Evolutionary conservation across 2,113 vertebrate species (phyloP).

Genomic region (Tautogolabrus adspersus): DNA sequence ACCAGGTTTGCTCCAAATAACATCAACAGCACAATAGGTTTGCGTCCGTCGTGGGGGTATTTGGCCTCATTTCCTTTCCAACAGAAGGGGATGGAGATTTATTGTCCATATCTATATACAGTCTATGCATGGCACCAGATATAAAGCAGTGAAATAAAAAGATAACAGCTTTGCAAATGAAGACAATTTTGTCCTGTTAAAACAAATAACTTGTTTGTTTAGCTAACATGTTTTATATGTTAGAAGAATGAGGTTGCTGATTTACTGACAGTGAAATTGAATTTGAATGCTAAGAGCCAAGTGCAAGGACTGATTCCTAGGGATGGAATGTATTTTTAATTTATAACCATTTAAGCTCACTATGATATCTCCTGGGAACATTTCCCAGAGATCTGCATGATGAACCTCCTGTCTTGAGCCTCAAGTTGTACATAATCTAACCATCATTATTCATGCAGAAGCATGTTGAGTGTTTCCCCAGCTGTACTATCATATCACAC

Average conservation of each 20-base stretch:
- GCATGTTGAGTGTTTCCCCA: slow-evolving; percentile 61
- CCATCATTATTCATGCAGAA: slow-evolving; percentile 68
- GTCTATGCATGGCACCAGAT: too few species aligned
- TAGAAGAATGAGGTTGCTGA: slow-evolving; percentile 24
- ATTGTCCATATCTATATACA: too few species aligned
- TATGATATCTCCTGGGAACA: slow-evolving; percentile 60
- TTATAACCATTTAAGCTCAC: slow-evolving; percentile 57
- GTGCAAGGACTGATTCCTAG: slow-evolving; percentile 42
- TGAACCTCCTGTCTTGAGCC: slow-evolving; percentile 52
- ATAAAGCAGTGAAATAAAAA: background rate
- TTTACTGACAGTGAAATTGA: slow-evolving; percentile 33
- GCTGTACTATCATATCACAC: slow-evolving; percentile 31
- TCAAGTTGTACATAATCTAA: slow-evolving; percentile 52
- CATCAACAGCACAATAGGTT: too few species aligned
- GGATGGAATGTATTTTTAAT: slow-evolving; percentile 63
- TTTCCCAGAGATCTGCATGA: slow-evolving; percentile 59
- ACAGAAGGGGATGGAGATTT: too few species aligned
- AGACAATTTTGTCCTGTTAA: background rate
- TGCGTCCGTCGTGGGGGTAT: too few species aligned
- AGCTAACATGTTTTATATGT: slow-evolving; percentile 12
- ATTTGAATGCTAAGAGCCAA: slow-evolving; percentile 38
- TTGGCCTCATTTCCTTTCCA: too few species aligned
- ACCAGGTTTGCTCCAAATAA: too few species aligned
- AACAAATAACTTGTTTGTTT: slow-evolving; percentile 12
- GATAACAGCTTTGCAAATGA: background rate